Conservation (phyloP, 2,888 invertebrate genomes). For the Drosophila nr. medialis region DNA sequence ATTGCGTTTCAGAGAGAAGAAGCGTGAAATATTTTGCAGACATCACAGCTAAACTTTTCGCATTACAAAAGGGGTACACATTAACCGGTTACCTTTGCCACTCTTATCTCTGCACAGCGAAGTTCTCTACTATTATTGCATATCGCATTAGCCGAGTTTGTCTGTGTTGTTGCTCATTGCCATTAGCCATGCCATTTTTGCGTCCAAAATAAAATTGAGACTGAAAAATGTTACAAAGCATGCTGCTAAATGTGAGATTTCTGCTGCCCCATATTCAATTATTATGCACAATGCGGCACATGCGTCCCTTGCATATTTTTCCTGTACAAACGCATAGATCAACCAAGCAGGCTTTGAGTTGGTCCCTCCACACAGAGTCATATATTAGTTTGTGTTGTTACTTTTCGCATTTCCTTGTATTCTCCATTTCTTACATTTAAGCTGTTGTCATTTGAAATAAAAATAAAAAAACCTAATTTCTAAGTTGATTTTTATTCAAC, state of each 20-base stretch:
- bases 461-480: background rate
- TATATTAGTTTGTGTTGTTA: conserved; percentile 8
- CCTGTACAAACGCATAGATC: conserved; percentile 50
- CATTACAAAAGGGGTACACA: conserved; percentile 54
- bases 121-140: conserved; percentile 3
- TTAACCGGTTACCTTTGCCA: conserved; percentile 46
- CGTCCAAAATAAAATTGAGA: conserved; percentile 48
- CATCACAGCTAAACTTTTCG: conserved; percentile 59
- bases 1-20: conserved; percentile 48
- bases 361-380: conserved; percentile 26
- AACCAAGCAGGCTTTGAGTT: conserved; percentile 48
- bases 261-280: conserved; percentile 54
- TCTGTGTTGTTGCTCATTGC: conserved; percentile 24
- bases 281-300: conserved; percentile 57
- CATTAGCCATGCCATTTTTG: conserved; percentile 60
- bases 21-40: conserved; percentile 46
- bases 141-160: conserved; percentile 40
- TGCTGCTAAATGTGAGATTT: conserved; percentile 8
- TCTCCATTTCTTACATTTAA: background rate
- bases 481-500: conserved; percentile 3
- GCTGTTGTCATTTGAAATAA: background rate
- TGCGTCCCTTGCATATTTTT: conserved; percentile 22
- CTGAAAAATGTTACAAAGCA: conserved; percentile 36
- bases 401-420: conserved; percentile 14
- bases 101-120: conserved; percentile 2